Base-by-base conservation (phyloP, 2,797 vertebrate genomes). In the Acanthornis magna region DNA sequence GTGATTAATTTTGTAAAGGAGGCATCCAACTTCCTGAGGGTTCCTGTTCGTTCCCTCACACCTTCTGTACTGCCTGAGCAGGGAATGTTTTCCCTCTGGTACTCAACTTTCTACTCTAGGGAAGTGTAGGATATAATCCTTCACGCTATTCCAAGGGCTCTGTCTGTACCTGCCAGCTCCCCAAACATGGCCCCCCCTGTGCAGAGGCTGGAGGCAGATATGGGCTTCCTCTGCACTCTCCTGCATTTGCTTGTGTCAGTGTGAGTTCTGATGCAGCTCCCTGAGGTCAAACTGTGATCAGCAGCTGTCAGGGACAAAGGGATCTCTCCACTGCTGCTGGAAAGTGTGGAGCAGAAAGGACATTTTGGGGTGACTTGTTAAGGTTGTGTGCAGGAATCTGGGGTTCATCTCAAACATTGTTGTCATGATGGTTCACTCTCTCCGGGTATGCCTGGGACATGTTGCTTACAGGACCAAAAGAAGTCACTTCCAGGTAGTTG, bases 401-500 rank as follows among this genome's bases (percentile, higher is more conserved):
- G 20, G 7, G 11, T 51, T 27, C 15, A 5, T 53, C 45, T 82
- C n/a, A 8, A 38, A 29, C 32, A 29, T 2, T n/a, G n/a, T n/a
- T 8, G 3, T 32, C 0, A 0, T 29, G 45, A 3, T 0, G 40
- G 43, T n/a, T 90, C 58, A 6, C 18, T 34, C 1, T 3, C 8
- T 40, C 36, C 22, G n/a, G 2, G 8, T 17, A 19, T 42, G 29
- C 16, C 1, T 7, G 12, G 34, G 38, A 13, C 27, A 7, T 10
- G 14, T 13, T 50, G 40, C 38, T 62, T 34, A 26, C 18, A 38
- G 70, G 26, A 34, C 19, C 45, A 40, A 38, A 70, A 70, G 14
- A 36, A 47, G 18, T 27, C 2, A 3, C 23, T 38, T 66, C 36
- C 8, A 6, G 36, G 36, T 23, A 20, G 53, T 3, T 57, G 16